Evolutionary conservation across 2,888 invertebrate genomes (phyloP).

Genomic region (Diplolepis rosae): DNA sequence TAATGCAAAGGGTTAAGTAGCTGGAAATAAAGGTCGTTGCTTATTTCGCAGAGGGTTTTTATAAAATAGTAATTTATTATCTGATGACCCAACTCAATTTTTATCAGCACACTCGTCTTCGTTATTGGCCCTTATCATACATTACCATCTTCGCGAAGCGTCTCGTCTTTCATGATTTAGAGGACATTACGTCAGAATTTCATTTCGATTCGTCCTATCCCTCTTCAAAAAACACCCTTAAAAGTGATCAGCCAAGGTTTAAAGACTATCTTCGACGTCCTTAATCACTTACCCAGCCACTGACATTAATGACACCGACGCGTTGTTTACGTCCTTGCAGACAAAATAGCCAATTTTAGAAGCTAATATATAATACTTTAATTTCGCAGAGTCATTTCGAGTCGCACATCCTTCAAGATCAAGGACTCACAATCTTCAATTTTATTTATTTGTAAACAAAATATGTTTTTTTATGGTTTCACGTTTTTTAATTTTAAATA

Average conservation of each 20-base stretch:
- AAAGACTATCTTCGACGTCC: constrained; percentile 5
- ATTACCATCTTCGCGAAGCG: neutral
- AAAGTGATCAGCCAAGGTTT: constrained; percentile 5
- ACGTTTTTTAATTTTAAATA: too few relatives aligned
- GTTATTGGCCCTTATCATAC: neutral
- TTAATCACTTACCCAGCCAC: constrained; percentile 8
- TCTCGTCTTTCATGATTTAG: neutral
- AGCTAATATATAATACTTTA: neutral
- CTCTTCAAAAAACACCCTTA: neutral
- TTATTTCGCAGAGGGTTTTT: too few relatives aligned
- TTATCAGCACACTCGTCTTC: neutral
- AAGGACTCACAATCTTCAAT: neutral
- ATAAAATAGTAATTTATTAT: too few relatives aligned
- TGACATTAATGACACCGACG: constrained; percentile 13
- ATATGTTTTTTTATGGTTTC: too few relatives aligned
- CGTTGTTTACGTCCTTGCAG: constrained; percentile 1
- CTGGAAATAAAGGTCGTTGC: too few relatives aligned
- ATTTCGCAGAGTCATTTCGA: neutral
- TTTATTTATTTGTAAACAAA: neutral
- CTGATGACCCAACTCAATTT: too few relatives aligned
- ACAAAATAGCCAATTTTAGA: neutral
- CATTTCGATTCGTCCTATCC: neutral
- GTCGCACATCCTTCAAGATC: neutral
- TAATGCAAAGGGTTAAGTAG: too few relatives aligned
- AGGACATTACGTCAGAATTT: constrained; percentile 19